A percentile compares a stretch with the other conserved stretches of the same genome.
These are phyloP conservation scores for Pelobates cultripes DNA, from an alignment of 2,797 vertebrate species.

Conservation along the genomic window DNA sequence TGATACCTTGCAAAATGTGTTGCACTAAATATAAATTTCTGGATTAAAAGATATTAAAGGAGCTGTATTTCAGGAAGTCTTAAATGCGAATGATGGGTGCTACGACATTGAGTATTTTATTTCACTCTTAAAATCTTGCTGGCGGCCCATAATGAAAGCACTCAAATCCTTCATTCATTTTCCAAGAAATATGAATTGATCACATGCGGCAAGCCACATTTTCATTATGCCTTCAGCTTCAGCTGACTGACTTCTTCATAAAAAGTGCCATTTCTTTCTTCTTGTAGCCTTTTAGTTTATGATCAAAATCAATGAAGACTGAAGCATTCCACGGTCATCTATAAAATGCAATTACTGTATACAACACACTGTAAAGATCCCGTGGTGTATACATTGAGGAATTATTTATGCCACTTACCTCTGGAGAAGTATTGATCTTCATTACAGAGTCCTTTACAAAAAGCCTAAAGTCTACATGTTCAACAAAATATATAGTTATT, in stretches of 20 bases:
- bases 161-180: slow-evolving; percentile 69
- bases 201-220: slow-evolving; percentile 58
- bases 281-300: slow-evolving; percentile 76
- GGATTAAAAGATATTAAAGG: slow-evolving; percentile 57
- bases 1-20: slow-evolving; percentile 31
- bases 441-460: slow-evolving; percentile 77
- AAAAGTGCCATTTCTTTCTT: slow-evolving; percentile 73
- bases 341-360: slow-evolving; percentile 83
- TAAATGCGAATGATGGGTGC: slow-evolving; percentile 60
- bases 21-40: slow-evolving; percentile 50
- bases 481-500: slow-evolving; percentile 76
- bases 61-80: slow-evolving; percentile 60
- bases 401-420: slow-evolving; percentile 84
- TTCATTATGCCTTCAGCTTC: slow-evolving; percentile 73
- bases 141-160: slow-evolving; percentile 61
- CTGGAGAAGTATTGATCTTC: slow-evolving; percentile 85
- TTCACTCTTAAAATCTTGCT: slow-evolving; percentile 58
- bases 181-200: slow-evolving; percentile 69
- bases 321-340: slow-evolving; percentile 79
- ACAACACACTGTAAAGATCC: slow-evolving; percentile 77
- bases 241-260: slow-evolving; percentile 73
- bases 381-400: slow-evolving; percentile 75
- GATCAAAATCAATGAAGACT: slow-evolving; percentile 87
- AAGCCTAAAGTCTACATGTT: slow-evolving; percentile 66
- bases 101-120: slow-evolving; percentile 60